Base-by-base conservation (phyloP, 2,797 vertebrate genomes). In the Propithecus perrieri region DNA sequence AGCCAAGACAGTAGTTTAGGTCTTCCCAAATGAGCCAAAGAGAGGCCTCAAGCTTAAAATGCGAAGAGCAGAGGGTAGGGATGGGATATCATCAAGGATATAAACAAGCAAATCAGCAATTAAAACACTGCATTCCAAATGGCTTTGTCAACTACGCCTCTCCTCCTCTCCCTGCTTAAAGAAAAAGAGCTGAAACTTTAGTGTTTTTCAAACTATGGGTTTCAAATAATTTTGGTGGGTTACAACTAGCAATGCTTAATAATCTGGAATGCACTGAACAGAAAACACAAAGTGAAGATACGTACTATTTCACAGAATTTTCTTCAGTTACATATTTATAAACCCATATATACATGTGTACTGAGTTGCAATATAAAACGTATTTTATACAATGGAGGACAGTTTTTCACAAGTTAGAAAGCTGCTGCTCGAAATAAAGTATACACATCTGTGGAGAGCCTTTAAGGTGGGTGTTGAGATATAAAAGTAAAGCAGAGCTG, bases 41-140 rank as follows among this genome's bases (percentile, higher is more conserved):
- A 89, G 14, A 89, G 41, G 69, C 7, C 30, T 11, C 43, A 86
- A 84, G 43, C 24, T 89, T 86, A 83, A 91, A 87, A 88, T 18
- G 83, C 13, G 74, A 61, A 53, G 14, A 88, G 2, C 10, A 91
- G 24, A 10, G 76, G 11, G 30, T 59, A 15, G n/a, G 10, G 30
- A 30, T 26, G 26, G 41, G 22, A 35, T 93, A 84, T 71, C 30
- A 91, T 48, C 61, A 74, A 94, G 50, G 10, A 71, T 30, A 97
- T 50, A 76, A 55, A 85, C 55, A 20, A 84, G 7, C 59, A 85
- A 50, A 76, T 89, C 15, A 48, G 18, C 18, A 92, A 95, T 92
- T 85, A 93, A 80, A 55, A 30, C 91, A 89, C 18, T 94, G 43
- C 24, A 71, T 92, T 96, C 28, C 43, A 95, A 89, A 83, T 90